A percentile compares a stretch with the other conserved stretches of the same genome.
Evolutionary conservation across 2,113 vertebrate species (phyloP).

Genomic region (Equus quagga): DNA sequence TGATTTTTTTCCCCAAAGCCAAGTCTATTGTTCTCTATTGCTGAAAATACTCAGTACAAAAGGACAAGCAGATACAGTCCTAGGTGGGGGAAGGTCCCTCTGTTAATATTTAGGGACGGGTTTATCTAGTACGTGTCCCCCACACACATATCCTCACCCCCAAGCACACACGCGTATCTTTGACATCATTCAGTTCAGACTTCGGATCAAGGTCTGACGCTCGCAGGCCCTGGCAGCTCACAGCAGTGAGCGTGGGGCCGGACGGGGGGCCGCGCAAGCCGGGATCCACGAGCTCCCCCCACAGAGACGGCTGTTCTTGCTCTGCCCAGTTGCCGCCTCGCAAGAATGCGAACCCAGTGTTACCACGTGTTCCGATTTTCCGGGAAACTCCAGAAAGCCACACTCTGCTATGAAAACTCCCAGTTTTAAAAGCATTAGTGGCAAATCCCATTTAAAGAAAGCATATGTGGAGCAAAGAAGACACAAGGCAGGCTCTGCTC

Average conservation of each 20-base stretch:
- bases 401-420: neutral
- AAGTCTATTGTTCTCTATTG: constrained; percentile 5
- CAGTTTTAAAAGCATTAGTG: neutral
- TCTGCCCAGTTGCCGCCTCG: fast-evolving
- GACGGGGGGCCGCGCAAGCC: fast-evolving
- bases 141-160: fast-evolving
- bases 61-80: neutral
- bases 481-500: fast-evolving
- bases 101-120: neutral
- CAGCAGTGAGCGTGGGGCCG: fast-evolving
- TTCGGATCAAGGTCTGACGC: neutral
- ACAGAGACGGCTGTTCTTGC: neutral
- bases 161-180: fast-evolving
- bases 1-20: neutral
- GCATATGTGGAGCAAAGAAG: fast-evolving
- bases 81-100: neutral
- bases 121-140: neutral
- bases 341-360: neutral
- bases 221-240: neutral
- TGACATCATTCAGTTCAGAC: neutral
- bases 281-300: fast-evolving
- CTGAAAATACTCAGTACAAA: neutral
- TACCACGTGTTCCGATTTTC: fast-evolving
- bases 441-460: neutral
- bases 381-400: neutral